A percentile compares a stretch with the other conserved stretches of the same genome.
Evolutionary conservation across 2,888 invertebrate genomes (phyloP).

Genomic region (Mallateleia sp.): DNA sequence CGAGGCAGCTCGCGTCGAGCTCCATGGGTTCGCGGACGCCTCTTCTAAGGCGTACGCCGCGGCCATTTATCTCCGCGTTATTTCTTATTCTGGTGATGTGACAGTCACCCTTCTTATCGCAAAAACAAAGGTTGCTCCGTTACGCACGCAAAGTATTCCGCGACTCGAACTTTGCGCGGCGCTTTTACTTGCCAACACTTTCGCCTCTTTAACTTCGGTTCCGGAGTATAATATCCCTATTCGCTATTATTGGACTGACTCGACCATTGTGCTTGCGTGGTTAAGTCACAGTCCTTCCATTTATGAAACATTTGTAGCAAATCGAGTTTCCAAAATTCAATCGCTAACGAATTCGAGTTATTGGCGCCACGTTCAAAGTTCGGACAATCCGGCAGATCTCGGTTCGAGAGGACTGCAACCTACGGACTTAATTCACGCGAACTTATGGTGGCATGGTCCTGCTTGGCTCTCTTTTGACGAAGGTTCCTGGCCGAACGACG

Average conservation of each 20-base stretch:
- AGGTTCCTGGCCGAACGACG: neutral
- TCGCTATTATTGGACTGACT: constrained; percentile 34
- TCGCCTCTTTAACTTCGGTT: neutral
- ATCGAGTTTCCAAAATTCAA: constrained; percentile 39
- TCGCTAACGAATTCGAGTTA: neutral
- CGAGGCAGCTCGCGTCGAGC: neutral
- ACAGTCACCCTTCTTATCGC: constrained; percentile 8
- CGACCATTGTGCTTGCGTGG: constrained; percentile 74
- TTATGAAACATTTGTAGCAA: constrained; percentile 38
- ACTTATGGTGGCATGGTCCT: constrained; percentile 18
- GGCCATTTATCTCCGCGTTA: neutral
- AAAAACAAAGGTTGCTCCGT: constrained; percentile 59
- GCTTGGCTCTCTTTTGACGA: neutral
- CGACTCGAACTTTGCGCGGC: constrained; percentile 19
- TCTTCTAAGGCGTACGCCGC: constrained; percentile 57
- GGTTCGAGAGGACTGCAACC: constrained; percentile 45
- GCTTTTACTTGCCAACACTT: constrained; percentile 29
- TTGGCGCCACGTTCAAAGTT: constrained; percentile 59
- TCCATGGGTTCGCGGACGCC: constrained; percentile 65
- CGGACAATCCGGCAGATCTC: constrained; percentile 66
- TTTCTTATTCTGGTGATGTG: neutral
- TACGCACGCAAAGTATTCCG: constrained; percentile 48
- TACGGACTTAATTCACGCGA: neutral
- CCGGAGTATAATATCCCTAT: neutral
- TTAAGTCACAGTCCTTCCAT: constrained; percentile 26